Base-by-base conservation (phyloP, 2,888 invertebrate genomes). In the Acleris laterana region DNA sequence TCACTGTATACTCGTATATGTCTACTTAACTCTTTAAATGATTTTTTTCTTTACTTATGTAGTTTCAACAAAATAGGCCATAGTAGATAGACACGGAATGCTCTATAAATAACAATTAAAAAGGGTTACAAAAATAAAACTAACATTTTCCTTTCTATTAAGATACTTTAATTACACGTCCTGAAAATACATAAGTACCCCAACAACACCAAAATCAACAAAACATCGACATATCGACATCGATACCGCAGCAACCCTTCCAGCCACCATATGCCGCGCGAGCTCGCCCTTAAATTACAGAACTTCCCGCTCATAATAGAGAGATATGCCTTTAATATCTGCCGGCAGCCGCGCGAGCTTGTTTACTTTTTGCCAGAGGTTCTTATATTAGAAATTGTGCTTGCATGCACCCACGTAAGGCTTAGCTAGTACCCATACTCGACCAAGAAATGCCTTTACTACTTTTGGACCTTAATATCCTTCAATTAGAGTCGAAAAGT, bases 241-340 rank as follows among this genome's bases (percentile, higher is more conserved):
- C 76, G 74, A 56, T 53, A 68, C 46, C 53, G 58, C 63, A 66
- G 53, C 83, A 89, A 85, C 91, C 87, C 90, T 90, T 86, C 76
- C 74, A 62, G 77, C 78, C 80, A 84, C 92, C 91, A 92, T 90
- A 89, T 93, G 92, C 91, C 84, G 72, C 83, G 77, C 77, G 73
- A 80, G 78, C 81, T 77, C 82, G 82, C 92, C 92, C 90, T 93
- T 92, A 93, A 92, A 91, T 93, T 90, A 92, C 90, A 84, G 84
- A 93, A 91, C 87, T 92, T 90, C 90, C 85, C 88, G 89, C 91
- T 91, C 92, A 92, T 93, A 93, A 92, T 93, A 89, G 90, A 92
- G 91, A 91, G 91, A 92, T 92, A 92, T 91, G 91, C 90, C 90
- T 93, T 93, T 93, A 93, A 93, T 93, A 92, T 93, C 91, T 89